These are phyloP conservation scores for Himalopsyche anomala DNA, from an alignment of 2,888 invertebrate species.

Conservation along the genomic window DNA sequence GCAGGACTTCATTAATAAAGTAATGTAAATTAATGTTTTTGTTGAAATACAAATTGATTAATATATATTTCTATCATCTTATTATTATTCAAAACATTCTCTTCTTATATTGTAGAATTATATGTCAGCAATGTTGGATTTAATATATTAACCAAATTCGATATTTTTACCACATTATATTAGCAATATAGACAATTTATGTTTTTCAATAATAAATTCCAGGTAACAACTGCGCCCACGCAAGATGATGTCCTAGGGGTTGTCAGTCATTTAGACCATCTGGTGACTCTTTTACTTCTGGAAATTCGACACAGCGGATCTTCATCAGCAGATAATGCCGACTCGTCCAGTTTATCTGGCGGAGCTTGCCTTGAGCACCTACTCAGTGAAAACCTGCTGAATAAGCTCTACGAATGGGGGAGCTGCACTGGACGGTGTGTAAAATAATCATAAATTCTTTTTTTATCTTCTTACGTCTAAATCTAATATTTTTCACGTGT, in stretches of 20 bases:
- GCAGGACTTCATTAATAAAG: too few species aligned
- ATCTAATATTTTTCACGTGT: too few species aligned
- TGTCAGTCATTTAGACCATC: conserved; percentile 93
- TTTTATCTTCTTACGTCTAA: too few species aligned
- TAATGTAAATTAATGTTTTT: too few species aligned
- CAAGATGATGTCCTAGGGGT: conserved; percentile 94
- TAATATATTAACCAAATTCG: too few species aligned
- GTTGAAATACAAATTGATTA: too few species aligned
- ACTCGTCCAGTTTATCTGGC: conserved; percentile 35
- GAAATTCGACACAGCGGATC: conserved; percentile 83
- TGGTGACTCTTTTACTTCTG: conserved; percentile 88
- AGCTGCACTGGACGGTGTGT: conserved; percentile 86
- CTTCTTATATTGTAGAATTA: too few species aligned
- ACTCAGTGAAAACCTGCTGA: conserved; percentile 90
- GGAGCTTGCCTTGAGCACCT: conserved; percentile 88
- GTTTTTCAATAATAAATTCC: conserved; percentile 65
- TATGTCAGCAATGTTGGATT: too few species aligned
- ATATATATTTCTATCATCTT: too few species aligned
- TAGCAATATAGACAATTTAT: too few species aligned
- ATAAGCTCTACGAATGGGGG: conserved; percentile 92
- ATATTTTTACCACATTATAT: too few species aligned
- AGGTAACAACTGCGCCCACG: conserved; percentile 77
- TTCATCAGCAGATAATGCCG: neutral
- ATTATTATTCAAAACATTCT: too few species aligned
- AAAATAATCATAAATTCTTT: neutral